A percentile compares a stretch with the other conserved stretches of the same genome.
These are phyloP conservation scores for Excalfactoria chinensis DNA, from an alignment of 2,113 vertebrate genomes.

Conservation along the genomic window DNA sequence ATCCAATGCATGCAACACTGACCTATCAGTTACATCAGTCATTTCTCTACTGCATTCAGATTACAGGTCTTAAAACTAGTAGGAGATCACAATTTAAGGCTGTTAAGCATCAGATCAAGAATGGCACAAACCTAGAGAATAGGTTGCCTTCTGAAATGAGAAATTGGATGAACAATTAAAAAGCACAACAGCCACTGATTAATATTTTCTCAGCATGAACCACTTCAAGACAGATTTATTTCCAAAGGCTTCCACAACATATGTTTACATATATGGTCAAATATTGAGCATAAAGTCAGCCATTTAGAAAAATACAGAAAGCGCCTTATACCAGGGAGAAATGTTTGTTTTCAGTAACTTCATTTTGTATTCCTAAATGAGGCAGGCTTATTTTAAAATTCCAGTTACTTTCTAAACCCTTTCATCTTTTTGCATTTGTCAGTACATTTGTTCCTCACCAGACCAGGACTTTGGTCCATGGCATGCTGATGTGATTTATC, in stretches of 20 bases:
- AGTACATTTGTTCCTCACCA: background rate
- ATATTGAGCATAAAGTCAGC: background rate
- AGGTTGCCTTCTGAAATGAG: background rate
- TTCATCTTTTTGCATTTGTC: background rate
- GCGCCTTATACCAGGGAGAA: background rate
- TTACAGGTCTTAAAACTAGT: background rate
- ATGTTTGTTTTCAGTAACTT: background rate
- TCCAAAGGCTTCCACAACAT: background rate
- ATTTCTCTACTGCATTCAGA: background rate
- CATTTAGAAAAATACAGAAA: background rate
- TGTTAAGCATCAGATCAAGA: background rate
- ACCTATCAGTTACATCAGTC: background rate
- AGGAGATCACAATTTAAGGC: background rate
- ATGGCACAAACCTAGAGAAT: background rate
- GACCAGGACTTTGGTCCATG: background rate
- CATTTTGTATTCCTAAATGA: background rate
- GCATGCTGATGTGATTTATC: background rate
- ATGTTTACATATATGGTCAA: background rate
- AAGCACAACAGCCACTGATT: background rate
- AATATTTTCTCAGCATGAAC: background rate
- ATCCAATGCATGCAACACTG: background rate
- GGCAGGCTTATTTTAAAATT: background rate
- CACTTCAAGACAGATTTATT: background rate
- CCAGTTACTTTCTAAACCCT: background rate
- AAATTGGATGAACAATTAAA: background rate